Conservation (phyloP, 2,797 vertebrate species). For the Streptopelia turtur region DNA sequence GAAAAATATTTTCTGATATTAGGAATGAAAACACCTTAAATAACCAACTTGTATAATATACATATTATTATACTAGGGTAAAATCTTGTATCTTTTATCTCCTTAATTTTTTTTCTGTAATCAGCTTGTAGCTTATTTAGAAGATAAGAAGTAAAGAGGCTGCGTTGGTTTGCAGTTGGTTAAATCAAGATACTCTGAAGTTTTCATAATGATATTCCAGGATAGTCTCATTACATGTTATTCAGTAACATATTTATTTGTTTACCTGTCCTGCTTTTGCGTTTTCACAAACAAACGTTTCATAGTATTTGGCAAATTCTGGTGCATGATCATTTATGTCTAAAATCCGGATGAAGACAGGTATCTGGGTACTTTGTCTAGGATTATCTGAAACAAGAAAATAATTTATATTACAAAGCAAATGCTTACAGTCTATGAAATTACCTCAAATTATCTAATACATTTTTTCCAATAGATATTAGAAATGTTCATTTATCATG, state of each 20-base stretch:
- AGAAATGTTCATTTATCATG: neutral
- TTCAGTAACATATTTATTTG: neutral
- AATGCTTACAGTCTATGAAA: neutral
- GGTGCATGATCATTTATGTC: constrained; percentile 98
- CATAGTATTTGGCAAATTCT: constrained; percentile 93
- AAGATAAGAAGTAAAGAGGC: neutral
- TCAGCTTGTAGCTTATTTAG: neutral
- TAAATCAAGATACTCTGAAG: neutral
- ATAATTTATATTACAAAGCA: neutral
- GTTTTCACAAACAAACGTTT: constrained; percentile 97
- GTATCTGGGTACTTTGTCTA: constrained; percentile 88
- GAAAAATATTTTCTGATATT: neutral
- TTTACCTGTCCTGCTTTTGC: constrained; percentile 95
- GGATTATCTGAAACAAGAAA: constrained; percentile 86
- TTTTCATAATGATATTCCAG: neutral
- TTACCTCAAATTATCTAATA: neutral
- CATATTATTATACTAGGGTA: neutral
- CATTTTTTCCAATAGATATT: neutral
- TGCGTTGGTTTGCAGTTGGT: neutral
- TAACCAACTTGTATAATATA: accelerated
- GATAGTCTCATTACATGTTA: neutral
- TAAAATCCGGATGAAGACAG: constrained; percentile 94
- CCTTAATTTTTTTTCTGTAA: neutral
- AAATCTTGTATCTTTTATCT: neutral
- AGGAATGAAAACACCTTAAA: neutral